Evolutionary conservation across 2,113 vertebrate genomes (phyloP).

Genomic region (Rhadina sibilatrix): DNA sequence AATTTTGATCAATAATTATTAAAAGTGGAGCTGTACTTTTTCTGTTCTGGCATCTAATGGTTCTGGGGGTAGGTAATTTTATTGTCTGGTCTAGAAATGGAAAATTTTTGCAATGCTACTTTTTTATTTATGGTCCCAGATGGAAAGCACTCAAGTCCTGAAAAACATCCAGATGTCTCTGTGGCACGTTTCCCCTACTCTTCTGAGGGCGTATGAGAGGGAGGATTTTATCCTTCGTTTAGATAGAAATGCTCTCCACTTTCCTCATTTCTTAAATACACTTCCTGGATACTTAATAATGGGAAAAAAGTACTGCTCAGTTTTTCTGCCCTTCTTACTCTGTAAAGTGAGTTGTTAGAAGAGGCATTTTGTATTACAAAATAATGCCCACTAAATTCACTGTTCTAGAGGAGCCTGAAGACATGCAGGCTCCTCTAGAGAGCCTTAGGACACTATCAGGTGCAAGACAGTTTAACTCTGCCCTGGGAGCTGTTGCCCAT

Average conservation of each 20-base stretch:
- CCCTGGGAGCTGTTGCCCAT: not conserved
- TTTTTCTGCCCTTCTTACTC: conserved; percentile 18
- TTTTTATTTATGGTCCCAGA: conserved; percentile 20
- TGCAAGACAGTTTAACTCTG: not conserved
- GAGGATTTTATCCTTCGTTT: not conserved
- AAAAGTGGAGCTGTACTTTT: not conserved
- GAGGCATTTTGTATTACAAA: not conserved
- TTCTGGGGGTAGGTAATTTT: not conserved
- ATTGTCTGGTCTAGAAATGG: not conserved
- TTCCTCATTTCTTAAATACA: conserved; percentile 25
- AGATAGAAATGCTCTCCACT: not conserved
- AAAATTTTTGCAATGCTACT: not conserved
- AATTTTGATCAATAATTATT: not conserved
- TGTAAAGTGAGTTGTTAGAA: not conserved
- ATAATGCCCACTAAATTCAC: not conserved
- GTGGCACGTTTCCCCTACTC: not conserved
- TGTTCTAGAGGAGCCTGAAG: not conserved
- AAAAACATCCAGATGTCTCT: not conserved
- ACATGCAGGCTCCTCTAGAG: not conserved
- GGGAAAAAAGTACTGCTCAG: not conserved
- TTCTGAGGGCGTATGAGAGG: not conserved
- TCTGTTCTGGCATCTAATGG: not conserved
- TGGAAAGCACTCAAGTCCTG: not conserved
- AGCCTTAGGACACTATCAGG: not conserved
- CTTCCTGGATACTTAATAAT: conserved; percentile 21